phyloP scores from a whole-genome alignment of 1,140 invertebrate species.

The Physella acuta region DNA sequence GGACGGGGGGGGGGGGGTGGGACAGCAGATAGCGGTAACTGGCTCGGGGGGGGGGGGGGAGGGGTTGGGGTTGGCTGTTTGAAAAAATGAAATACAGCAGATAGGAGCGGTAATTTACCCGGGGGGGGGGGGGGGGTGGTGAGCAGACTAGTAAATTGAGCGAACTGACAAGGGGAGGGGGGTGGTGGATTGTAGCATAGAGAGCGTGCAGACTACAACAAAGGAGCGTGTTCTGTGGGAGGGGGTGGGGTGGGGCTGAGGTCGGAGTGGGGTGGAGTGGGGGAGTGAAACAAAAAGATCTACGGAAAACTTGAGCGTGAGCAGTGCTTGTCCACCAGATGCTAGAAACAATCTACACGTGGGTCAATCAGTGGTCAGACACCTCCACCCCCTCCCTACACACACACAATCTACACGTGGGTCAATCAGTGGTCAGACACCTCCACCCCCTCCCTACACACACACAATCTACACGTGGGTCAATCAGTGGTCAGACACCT shows the following conservation, averaged over 20 bases:
- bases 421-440: too few species aligned
- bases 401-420: too few species aligned
- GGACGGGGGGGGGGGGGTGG: neutral
- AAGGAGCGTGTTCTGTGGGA: too few species aligned
- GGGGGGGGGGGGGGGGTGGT: neutral
- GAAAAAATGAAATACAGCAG: neutral
- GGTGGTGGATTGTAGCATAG: neutral
- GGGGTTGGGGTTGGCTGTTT: neutral
- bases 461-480: too few species aligned
- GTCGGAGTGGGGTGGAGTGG: neutral
- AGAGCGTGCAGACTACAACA: too few species aligned
- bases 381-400: too few species aligned
- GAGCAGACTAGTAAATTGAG: neutral
- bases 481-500: too few species aligned
- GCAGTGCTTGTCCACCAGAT: too few species aligned
- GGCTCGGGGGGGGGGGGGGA: neutral
- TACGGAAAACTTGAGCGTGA: neutral
- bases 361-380: too few species aligned
- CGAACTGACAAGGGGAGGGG: neutral
- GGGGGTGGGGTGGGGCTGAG: neutral
- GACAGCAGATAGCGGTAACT: neutral
- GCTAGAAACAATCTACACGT: too few species aligned
- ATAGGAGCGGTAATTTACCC: too few species aligned
- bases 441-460: too few species aligned
- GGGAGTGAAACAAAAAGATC: neutral